Conservation (phyloP, 2,797 vertebrate species). For the Platyrinchus mystaceus region DNA sequence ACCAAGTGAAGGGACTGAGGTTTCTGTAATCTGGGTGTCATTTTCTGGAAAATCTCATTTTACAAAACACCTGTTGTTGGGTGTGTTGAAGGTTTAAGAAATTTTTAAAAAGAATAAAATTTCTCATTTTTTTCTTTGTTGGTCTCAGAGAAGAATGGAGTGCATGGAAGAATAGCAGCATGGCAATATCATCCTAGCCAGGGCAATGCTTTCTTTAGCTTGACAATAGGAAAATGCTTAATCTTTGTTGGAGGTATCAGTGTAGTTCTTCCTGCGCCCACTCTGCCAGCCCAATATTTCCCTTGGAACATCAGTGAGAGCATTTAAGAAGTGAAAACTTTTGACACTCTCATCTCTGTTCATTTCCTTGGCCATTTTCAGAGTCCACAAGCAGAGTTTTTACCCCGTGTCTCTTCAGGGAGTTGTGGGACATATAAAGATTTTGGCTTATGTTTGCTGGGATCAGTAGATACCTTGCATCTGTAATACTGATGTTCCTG, state of each 20-base stretch:
- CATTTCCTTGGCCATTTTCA: background rate
- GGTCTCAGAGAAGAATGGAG: background rate
- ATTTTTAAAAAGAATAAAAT: fast-evolving
- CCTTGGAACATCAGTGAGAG: background rate
- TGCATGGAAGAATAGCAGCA: background rate
- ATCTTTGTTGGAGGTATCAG: background rate
- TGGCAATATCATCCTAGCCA: background rate
- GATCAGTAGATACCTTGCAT: background rate
- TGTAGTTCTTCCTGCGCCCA: background rate
- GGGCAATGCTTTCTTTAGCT: background rate
- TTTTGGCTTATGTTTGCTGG: background rate
- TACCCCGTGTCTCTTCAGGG: background rate
- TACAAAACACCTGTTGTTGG: background rate
- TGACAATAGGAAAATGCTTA: background rate
- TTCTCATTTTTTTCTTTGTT: background rate
- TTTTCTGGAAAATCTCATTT: background rate
- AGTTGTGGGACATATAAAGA: background rate
- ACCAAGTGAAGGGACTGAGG: background rate
- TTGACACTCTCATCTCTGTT: background rate
- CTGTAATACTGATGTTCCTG: background rate
- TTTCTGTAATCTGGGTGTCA: background rate
- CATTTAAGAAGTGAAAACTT: background rate
- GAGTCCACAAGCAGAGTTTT: background rate
- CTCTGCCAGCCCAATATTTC: background rate
- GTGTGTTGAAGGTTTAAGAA: background rate